These are phyloP conservation scores for Drosophila ercepeae DNA, from an alignment of 1,140 invertebrate species.

Conservation along the genomic window DNA sequence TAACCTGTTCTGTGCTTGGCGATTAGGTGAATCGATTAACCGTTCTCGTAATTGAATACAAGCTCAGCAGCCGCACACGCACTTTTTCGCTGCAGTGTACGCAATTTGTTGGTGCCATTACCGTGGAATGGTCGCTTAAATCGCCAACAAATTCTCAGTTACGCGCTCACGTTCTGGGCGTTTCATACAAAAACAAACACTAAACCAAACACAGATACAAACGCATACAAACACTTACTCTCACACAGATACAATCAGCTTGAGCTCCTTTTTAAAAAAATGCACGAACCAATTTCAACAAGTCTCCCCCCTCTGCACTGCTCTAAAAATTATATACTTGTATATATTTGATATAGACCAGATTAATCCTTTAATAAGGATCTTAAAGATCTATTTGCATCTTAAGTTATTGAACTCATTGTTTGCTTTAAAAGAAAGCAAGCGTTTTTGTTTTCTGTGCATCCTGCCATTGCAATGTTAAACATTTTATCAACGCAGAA, in stretches of 20 bases:
- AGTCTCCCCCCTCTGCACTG: conserved; percentile 17
- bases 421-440: neutral
- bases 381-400: no score
- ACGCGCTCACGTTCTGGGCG: conserved; percentile 44
- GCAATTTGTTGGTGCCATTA: conserved; percentile 47
- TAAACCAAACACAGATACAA: conserved; percentile 12
- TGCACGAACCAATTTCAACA: conserved; percentile 43
- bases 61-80: conserved; percentile 13
- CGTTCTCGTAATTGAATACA: conserved; percentile 47
- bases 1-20: neutral
- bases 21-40: conserved; percentile 49
- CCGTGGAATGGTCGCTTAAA: conserved; percentile 40
- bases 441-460: conserved; percentile 10
- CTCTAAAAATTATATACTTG: neutral
- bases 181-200: conserved; percentile 17
- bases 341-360: no score
- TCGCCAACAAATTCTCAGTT: conserved; percentile 58
- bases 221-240: conserved; percentile 2
- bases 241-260: conserved; percentile 32
- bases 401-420: no score
- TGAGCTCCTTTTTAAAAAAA: conserved; percentile 39
- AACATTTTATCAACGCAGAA: conserved; percentile 64
- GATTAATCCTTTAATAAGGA: no score
- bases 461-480: conserved; percentile 58
- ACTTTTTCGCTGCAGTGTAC: conserved; percentile 23